Percentiles rank a stretch among this genome's conserved stretches.
phyloP scores from a whole-genome alignment of 2,113 vertebrate genomes.

The Setophaga petechia region DNA sequence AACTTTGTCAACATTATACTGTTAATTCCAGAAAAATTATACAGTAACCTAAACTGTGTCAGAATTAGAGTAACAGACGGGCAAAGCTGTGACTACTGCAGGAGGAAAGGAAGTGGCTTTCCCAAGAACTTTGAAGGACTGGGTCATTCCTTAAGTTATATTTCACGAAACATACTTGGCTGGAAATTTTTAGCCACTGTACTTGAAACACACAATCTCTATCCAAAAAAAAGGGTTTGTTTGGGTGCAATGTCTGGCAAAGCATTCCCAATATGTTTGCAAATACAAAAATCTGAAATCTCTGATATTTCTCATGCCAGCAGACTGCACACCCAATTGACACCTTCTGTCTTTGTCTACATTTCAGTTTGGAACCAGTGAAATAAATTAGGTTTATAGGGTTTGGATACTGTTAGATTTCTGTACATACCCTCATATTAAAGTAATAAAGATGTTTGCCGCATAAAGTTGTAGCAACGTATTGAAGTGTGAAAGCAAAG shows the following conservation, averaged over 20 bases:
- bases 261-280: conserved; percentile 6
- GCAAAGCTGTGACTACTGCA: not conserved
- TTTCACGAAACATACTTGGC: not conserved
- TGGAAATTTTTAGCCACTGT: not conserved
- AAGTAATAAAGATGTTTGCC: not conserved
- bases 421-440: not conserved
- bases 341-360: not conserved
- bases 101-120: not conserved
- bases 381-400: conserved; percentile 39
- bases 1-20: not conserved
- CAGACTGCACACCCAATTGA: not conserved
- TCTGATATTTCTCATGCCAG: not conserved
- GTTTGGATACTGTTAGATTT: not conserved
- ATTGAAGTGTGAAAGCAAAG: not conserved
- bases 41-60: not conserved
- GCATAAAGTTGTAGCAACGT: not conserved
- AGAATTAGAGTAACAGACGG: not conserved
- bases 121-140: not conserved
- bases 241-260: conserved; percentile 53
- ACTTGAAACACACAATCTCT: conserved; percentile 1
- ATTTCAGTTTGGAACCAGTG: not conserved
- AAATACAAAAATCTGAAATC: conserved; percentile 35
- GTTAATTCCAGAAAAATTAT: not conserved
- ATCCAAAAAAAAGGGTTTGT: not conserved
- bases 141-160: not conserved